Conservation (phyloP, 2,113 vertebrate genomes). For the Eptesicus fuscus region DNA sequence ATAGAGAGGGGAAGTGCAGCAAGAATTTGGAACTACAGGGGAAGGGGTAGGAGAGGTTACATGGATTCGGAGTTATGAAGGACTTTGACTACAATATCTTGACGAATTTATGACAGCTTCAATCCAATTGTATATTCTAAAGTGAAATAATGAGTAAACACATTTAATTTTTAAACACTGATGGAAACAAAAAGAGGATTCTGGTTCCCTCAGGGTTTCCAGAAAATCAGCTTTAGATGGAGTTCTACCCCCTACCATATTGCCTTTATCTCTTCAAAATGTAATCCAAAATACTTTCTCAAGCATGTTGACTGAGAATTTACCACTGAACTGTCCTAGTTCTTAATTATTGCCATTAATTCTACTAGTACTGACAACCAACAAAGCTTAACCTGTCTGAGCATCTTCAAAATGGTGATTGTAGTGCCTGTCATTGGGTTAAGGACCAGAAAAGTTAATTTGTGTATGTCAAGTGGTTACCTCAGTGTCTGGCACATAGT, state of each 20-base stretch:
- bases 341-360: not conserved
- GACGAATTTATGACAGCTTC: not conserved
- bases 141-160: not conserved
- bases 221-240: not conserved
- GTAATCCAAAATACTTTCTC: not conserved
- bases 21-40: not conserved
- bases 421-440: not conserved
- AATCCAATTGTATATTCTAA: not conserved
- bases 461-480: not conserved
- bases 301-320: not conserved
- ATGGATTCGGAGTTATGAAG: not conserved
- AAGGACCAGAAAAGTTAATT: not conserved
- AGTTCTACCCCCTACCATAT: not conserved
- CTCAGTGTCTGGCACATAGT: not conserved
- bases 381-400: not conserved
- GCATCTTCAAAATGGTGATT: not conserved
- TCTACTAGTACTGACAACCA: not conserved
- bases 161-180: slow-evolving; percentile 9
- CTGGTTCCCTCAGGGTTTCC: not conserved
- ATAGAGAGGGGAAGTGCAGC: not conserved
- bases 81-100: not conserved
- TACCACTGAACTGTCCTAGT: not conserved
- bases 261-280: not conserved
- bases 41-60: not conserved
- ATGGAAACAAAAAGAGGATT: not conserved